Evolutionary conservation across 2,113 vertebrate genomes (phyloP).

Genomic region (Silurus glanis): DNA sequence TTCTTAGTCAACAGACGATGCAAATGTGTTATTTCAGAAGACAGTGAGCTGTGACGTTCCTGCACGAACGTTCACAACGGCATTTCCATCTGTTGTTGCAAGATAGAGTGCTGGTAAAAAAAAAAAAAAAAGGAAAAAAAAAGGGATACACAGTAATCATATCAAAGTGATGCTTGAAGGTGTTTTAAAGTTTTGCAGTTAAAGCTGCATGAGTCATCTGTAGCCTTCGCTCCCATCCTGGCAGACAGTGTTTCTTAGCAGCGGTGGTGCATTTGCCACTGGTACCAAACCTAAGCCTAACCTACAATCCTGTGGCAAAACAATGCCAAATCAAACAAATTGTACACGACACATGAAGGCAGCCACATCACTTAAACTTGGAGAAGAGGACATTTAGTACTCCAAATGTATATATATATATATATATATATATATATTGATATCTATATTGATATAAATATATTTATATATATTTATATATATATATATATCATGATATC

Average conservation of each 20-base stretch:
- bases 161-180: constrained; percentile 20
- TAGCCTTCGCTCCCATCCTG: background rate
- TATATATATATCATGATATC: no score
- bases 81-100: constrained; percentile 13
- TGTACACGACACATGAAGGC: background rate
- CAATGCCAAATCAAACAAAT: background rate
- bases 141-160: constrained; percentile 12
- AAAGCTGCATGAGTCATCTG: constrained; percentile 7
- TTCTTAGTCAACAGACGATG: background rate
- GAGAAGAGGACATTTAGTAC: background rate
- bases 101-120: background rate
- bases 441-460: no score
- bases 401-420: no score
- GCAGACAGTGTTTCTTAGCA: constrained; percentile 2
- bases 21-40: constrained; percentile 3
- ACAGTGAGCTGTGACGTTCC: background rate
- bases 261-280: background rate
- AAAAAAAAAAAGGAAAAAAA: background rate
- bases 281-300: background rate
- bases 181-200: constrained; percentile 12
- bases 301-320: background rate
- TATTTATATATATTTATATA: no score
- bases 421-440: no score
- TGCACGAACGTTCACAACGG: background rate
- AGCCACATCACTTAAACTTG: background rate